phyloP scores from a whole-genome alignment of 1,140 invertebrate species.

The Drosophila neocordata region DNA sequence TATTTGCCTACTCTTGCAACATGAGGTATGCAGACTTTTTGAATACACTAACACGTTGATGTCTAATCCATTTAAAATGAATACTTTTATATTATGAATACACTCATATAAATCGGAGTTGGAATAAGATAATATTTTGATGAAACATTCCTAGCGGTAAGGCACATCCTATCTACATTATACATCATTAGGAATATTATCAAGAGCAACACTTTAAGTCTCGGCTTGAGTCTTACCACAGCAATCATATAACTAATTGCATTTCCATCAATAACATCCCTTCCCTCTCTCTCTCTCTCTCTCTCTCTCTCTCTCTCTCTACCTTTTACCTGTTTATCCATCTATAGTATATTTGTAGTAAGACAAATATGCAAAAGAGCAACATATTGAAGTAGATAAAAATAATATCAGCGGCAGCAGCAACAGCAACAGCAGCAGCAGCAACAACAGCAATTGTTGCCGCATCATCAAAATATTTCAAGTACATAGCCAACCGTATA shows the following conservation, averaged over 20 bases:
- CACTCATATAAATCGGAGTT: too few relatives aligned
- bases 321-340: background rate
- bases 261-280: slow-evolving; percentile 16
- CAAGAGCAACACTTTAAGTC: background rate
- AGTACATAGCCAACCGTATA: slow-evolving; percentile 25
- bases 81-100: too few relatives aligned
- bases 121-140: slow-evolving; percentile 1
- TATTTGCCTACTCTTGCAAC: background rate
- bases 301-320: background rate
- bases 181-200: slow-evolving; percentile 7
- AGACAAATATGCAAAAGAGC: slow-evolving; percentile 13
- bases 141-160: slow-evolving; percentile 21
- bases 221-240: background rate
- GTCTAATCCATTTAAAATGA: too few relatives aligned
- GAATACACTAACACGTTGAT: too few relatives aligned
- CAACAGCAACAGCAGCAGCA: slow-evolving; percentile 29
- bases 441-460: background rate
- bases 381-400: slow-evolving; percentile 30
- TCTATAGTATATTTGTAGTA: background rate
- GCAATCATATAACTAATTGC: slow-evolving; percentile 34
- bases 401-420: slow-evolving; percentile 23
- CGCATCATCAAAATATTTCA: slow-evolving; percentile 35
- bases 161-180: background rate
- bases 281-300: background rate
- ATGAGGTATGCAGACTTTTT: slow-evolving; percentile 15